A percentile compares a stretch with the other conserved stretches of the same genome.
These are phyloP conservation scores for Battus philenor DNA, from an alignment of 1,140 invertebrate species.

Conservation along the genomic window DNA sequence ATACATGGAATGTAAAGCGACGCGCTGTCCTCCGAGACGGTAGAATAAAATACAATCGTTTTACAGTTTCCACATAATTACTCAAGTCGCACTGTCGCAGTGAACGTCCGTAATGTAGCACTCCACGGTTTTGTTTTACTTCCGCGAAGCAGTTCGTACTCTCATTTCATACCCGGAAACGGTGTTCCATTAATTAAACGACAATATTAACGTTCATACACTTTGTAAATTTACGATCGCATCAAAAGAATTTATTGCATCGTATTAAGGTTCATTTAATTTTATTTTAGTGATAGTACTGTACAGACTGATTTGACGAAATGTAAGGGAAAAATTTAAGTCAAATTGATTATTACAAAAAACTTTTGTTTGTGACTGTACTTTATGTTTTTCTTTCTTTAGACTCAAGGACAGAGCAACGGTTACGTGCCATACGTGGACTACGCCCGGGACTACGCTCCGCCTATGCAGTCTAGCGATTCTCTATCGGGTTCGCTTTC, in stretches of 20 bases:
- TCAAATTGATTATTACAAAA: too few species aligned
- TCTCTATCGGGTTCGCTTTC: slow-evolving; percentile 47
- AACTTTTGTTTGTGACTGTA: slow-evolving; percentile 10
- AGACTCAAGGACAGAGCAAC: slow-evolving; percentile 90
- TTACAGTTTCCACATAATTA: slow-evolving; percentile 12
- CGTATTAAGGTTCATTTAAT: too few species aligned
- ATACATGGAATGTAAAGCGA: slow-evolving; percentile 26
- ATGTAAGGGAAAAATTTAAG: too few species aligned
- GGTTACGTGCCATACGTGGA: slow-evolving; percentile 94
- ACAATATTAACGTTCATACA: too few species aligned
- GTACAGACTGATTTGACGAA: too few species aligned
- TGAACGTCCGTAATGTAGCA: background rate
- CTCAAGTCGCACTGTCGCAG: slow-evolving; percentile 1
- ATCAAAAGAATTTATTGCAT: too few species aligned
- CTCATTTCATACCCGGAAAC: too few species aligned
- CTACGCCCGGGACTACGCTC: slow-evolving; percentile 89
- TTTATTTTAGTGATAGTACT: too few species aligned
- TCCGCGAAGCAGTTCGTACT: background rate
- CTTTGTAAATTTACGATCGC: too few species aligned
- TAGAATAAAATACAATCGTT: slow-evolving; percentile 4
- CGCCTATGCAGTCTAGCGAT: slow-evolving; percentile 70
- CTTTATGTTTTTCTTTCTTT: slow-evolving; percentile 17
- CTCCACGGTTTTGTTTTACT: slow-evolving; percentile 7
- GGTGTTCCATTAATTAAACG: too few species aligned
- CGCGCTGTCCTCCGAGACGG: slow-evolving; percentile 19